A percentile compares a stretch with the other conserved stretches of the same genome.
phyloP scores from a whole-genome alignment of 2,888 invertebrate genomes.

The Auanema freiburgensis region DNA sequence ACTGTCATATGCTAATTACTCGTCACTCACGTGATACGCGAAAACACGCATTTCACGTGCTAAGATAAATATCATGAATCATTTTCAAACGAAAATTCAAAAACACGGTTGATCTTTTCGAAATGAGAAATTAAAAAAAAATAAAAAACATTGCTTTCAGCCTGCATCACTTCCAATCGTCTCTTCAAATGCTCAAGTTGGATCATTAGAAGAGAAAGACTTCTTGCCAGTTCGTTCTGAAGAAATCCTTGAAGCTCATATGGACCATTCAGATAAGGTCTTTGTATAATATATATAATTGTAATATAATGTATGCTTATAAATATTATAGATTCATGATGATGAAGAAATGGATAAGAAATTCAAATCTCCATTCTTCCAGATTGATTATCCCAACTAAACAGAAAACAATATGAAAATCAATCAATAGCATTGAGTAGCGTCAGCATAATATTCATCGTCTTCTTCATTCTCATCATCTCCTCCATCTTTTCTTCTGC shows the following conservation, averaged over 20 bases:
- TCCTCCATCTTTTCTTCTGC: too few relatives aligned
- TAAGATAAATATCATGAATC: too few relatives aligned
- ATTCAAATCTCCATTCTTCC: constrained; percentile 33
- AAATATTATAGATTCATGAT: background rate
- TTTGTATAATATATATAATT: background rate
- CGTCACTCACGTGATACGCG: too few relatives aligned
- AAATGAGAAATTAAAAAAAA: background rate
- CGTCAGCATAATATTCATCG: too few relatives aligned
- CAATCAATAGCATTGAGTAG: too few relatives aligned
- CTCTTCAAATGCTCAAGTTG: constrained; percentile 24
- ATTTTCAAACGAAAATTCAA: too few relatives aligned
- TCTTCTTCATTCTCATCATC: too few relatives aligned
- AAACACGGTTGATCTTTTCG: background rate
- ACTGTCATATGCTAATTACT: too few relatives aligned
- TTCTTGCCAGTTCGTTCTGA: constrained; percentile 38
- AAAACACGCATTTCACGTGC: too few relatives aligned
- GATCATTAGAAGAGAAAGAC: constrained; percentile 21
- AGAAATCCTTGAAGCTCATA: constrained; percentile 18
- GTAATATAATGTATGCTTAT: background rate
- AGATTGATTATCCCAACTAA: constrained; percentile 36
- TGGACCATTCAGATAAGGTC: constrained; percentile 15
- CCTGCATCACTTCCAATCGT: constrained; percentile 12
- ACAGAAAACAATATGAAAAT: too few relatives aligned
- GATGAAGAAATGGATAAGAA: background rate
- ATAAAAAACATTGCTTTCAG: background rate